Evolutionary conservation across 2,113 vertebrate genomes (phyloP).

Genomic region (Mesitornis unicolor): DNA sequence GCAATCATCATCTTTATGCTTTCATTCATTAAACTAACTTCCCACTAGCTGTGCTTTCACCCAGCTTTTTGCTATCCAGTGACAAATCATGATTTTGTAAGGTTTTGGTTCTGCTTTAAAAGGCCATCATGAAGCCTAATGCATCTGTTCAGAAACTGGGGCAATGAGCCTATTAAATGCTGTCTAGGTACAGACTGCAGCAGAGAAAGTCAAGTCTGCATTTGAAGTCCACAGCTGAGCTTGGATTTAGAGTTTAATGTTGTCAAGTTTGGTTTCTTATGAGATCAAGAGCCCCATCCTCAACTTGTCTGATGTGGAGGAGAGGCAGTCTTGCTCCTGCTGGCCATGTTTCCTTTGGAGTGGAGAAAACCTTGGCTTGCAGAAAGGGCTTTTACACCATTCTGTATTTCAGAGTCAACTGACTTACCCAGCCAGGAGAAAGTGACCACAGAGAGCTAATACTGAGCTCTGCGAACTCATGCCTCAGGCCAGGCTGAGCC

Average conservation of each 20-base stretch:
- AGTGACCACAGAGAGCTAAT: background rate
- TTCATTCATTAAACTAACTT: background rate
- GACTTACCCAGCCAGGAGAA: background rate
- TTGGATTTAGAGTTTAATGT: background rate
- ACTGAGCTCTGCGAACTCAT: background rate
- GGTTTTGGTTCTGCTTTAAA: background rate
- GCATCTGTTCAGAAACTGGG: background rate
- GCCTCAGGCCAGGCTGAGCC: background rate
- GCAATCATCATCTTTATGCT: background rate
- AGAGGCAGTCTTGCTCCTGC: background rate
- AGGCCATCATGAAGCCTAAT: background rate
- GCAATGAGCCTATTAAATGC: background rate
- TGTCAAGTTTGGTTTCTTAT: background rate
- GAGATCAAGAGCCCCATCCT: background rate
- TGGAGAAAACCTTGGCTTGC: background rate
- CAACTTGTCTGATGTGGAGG: background rate
- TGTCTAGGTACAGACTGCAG: background rate
- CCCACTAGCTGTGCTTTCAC: background rate
- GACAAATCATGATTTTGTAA: background rate
- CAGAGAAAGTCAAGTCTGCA: background rate
- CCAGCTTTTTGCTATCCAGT: background rate
- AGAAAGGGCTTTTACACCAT: background rate
- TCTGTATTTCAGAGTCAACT: background rate
- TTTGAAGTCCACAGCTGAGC: background rate
- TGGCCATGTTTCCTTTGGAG: background rate